phyloP scores from a whole-genome alignment of 2,113 vertebrate genomes.

The Hydropotes inermis region DNA sequence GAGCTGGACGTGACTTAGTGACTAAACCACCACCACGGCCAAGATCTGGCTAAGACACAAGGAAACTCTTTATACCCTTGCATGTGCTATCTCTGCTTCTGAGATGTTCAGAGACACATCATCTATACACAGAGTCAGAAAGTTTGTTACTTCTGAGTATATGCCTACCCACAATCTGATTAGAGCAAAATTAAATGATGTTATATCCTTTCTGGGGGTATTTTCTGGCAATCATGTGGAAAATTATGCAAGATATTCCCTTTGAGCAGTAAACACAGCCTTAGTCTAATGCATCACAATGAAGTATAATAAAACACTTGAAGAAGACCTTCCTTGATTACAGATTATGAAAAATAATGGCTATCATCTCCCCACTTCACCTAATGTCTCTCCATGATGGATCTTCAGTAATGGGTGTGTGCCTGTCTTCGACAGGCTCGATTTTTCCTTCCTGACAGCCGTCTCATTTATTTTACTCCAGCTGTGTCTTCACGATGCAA shows the following conservation, averaged over 20 bases:
- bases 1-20: too few relatives aligned
- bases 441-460: background rate
- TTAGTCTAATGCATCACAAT: background rate
- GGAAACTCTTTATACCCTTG: background rate
- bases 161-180: background rate
- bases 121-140: background rate
- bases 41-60: background rate
- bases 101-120: background rate
- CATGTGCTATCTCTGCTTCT: background rate
- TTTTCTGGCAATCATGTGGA: background rate
- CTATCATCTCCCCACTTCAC: background rate
- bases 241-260: background rate
- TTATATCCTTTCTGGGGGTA: background rate
- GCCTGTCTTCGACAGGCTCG: background rate
- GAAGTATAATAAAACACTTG: background rate
- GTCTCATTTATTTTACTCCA: background rate
- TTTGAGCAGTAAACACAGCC: background rate
- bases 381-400: background rate
- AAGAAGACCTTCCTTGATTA: background rate
- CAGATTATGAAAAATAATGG: conserved; percentile 15
- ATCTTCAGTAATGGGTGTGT: background rate
- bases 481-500: background rate
- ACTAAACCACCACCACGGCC: too few relatives aligned
- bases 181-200: background rate
- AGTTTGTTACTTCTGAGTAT: background rate